phyloP scores from a whole-genome alignment of 37 sponge, comb jelly and placozoan genomes.

The Oscarella lobularis region DNA sequence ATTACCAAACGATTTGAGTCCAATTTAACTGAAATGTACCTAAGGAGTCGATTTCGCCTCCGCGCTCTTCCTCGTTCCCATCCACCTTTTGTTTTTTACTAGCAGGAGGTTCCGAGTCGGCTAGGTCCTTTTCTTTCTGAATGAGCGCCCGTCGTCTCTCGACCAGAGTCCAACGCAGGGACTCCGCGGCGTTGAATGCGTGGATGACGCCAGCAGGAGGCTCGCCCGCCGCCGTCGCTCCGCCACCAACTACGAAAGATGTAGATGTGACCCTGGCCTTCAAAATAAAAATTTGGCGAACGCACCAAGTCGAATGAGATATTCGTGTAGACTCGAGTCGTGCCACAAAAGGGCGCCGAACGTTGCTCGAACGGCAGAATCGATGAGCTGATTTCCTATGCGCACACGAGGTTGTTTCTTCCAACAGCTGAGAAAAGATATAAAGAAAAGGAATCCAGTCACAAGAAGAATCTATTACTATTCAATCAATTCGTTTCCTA shows the following conservation, averaged over 20 bases:
- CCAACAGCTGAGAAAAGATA: not conserved
- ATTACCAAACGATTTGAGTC: no score
- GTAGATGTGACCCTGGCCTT: no score
- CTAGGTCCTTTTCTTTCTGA: not conserved
- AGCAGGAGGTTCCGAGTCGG: not conserved
- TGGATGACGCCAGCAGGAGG: not conserved
- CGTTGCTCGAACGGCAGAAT: slow-evolving; percentile 62
- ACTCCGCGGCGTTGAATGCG: not conserved
- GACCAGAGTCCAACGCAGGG: not conserved
- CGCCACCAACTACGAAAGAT: no score
- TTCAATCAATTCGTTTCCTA: not conserved
- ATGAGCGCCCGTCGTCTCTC: not conserved
- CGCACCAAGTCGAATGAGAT: slow-evolving; percentile 21
- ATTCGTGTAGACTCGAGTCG: slow-evolving; percentile 64
- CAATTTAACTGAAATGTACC: no score
- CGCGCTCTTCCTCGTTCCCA: not conserved
- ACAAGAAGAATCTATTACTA: not conserved
- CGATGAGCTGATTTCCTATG: slow-evolving; percentile 56
- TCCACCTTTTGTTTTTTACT: not conserved
- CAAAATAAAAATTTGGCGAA: no score
- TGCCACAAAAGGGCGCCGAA: slow-evolving; percentile 94
- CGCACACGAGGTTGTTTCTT: not conserved
- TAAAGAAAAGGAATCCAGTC: not conserved
- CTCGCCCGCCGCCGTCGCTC: no score
- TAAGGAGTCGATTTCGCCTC: no score